phyloP scores from a whole-genome alignment of 2,888 invertebrate species.

The Belgica antarctica region DNA sequence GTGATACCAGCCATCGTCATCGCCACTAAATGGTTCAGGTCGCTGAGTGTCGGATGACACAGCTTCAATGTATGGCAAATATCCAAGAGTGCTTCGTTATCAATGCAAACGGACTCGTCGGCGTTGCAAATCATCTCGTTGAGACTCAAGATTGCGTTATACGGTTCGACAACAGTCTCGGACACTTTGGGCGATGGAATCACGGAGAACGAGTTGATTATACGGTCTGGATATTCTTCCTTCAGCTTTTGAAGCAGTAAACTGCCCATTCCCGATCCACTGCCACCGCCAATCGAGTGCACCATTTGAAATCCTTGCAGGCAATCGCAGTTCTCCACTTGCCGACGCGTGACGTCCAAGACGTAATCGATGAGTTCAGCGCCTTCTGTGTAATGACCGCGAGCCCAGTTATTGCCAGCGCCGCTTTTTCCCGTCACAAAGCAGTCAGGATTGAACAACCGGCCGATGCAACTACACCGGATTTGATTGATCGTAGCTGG shows the following conservation, averaged over 20 bases:
- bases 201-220: constrained; percentile 69
- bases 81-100: constrained; percentile 52
- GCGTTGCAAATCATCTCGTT: constrained; percentile 50
- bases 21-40: constrained; percentile 52
- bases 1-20: constrained; percentile 65
- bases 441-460: constrained; percentile 67
- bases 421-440: constrained; percentile 64
- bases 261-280: constrained; percentile 73
- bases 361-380: constrained; percentile 50
- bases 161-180: constrained; percentile 52
- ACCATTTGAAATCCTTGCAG: constrained; percentile 66
- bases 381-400: constrained; percentile 60
- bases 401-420: constrained; percentile 68
- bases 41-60: constrained; percentile 48
- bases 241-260: constrained; percentile 68
- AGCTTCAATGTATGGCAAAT: constrained; percentile 49
- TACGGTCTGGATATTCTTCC: constrained; percentile 71
- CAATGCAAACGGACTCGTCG: constrained; percentile 51
- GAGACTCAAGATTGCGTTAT: constrained; percentile 50
- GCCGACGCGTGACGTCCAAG: constrained; percentile 49
- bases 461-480: constrained; percentile 61
- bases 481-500: constrained; percentile 51
- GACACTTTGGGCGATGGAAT: constrained; percentile 54
- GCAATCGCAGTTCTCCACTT: constrained; percentile 51
- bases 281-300: constrained; percentile 71